Conservation (phyloP, 1,140 invertebrate genomes). For the Macrosteles quadrilineatus region DNA sequence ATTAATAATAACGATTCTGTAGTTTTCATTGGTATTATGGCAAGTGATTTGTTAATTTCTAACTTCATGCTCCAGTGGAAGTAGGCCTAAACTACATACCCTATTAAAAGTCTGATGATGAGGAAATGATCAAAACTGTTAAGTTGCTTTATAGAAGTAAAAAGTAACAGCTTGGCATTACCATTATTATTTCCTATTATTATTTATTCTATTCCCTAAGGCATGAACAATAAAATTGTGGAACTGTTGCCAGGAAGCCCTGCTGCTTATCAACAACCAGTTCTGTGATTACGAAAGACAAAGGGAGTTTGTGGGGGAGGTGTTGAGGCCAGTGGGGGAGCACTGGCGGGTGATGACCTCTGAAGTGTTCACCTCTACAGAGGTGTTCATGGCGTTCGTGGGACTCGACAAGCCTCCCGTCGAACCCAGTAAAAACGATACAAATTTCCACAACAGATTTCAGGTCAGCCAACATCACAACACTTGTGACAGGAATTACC, state of each 20-base stretch:
- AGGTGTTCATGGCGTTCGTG: constrained; percentile 73
- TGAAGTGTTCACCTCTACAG: constrained; percentile 60
- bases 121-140: no score
- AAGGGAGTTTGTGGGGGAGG: constrained; percentile 77
- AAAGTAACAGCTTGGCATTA: no score
- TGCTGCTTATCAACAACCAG: constrained; percentile 83
- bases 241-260: constrained; percentile 64
- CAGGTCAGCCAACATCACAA: no score
- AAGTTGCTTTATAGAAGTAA: no score
- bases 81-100: no score
- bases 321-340: constrained; percentile 62
- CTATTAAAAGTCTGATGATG: no score
- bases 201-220: no score
- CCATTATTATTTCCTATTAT: neutral
- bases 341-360: constrained; percentile 62
- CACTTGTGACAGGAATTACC: neutral
- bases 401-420: constrained; percentile 72
- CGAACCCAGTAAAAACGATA: constrained; percentile 61
- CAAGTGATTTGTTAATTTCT: no score
- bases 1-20: no score
- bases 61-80: no score
- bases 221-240: no score
- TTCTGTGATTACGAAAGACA: constrained; percentile 87
- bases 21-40: no score
- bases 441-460: constrained; percentile 55